These are phyloP conservation scores for Leptoclinus maculatus DNA, from an alignment of 2,797 vertebrate species.

Conservation along the genomic window DNA sequence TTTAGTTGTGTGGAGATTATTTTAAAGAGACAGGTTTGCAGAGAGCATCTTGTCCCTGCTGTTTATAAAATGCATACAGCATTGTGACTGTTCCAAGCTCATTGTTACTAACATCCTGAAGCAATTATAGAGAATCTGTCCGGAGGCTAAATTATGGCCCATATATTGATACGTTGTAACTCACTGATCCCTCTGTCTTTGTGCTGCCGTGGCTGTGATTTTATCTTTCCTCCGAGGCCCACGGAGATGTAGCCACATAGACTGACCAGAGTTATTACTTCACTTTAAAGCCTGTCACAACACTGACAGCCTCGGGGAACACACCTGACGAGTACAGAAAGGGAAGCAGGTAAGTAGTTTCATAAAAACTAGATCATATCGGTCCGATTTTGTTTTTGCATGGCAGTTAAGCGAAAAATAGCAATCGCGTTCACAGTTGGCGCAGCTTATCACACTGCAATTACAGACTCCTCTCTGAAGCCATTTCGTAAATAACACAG, in stretches of 20 bases:
- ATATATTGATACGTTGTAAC: slow-evolving; percentile 49
- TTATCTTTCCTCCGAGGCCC: slow-evolving; percentile 55
- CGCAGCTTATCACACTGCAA: slow-evolving; percentile 8
- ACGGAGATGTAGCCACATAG: slow-evolving; percentile 14
- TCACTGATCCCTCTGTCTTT: slow-evolving; percentile 47
- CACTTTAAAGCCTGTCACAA: slow-evolving; percentile 50
- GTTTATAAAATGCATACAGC: slow-evolving; percentile 2
- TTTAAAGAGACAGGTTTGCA: neutral
- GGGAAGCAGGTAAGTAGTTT: slow-evolving; percentile 45
- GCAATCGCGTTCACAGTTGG: slow-evolving; percentile 24
- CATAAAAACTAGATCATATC: slow-evolving; percentile 52
- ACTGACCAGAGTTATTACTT: slow-evolving; percentile 65
- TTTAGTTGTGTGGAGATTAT: neutral
- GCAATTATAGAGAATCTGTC: slow-evolving; percentile 15
- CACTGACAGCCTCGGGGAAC: slow-evolving; percentile 32
- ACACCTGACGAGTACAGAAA: slow-evolving; percentile 21
- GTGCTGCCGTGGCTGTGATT: slow-evolving; percentile 25
- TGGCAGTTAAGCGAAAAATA: slow-evolving; percentile 24
- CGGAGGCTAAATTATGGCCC: slow-evolving; percentile 50
- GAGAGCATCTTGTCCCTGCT: neutral
- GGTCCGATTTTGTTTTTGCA: slow-evolving; percentile 51
- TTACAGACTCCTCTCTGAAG: slow-evolving; percentile 19
- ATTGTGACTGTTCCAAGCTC: neutral
- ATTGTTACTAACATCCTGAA: slow-evolving; percentile 18
- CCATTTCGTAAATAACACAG: slow-evolving; percentile 34